Evolutionary conservation across 2,797 vertebrate species (phyloP), one percentile per base, ranked within the genome.

Genomic region (Sebastes iracundus): DNA sequence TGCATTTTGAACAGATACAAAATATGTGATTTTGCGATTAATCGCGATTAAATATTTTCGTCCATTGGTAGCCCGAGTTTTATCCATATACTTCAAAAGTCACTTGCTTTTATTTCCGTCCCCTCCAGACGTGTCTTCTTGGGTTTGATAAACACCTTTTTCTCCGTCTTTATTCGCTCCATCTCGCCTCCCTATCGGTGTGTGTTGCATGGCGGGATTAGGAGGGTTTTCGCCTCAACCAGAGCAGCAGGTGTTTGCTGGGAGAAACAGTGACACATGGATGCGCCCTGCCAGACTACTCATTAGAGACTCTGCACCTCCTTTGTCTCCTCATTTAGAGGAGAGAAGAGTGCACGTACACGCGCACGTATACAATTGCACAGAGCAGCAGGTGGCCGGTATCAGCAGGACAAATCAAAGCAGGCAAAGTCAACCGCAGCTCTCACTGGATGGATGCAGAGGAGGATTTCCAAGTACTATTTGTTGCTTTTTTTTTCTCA

Each of bases 161-260:
- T 22, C 14, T 53, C 28, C 18, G 9, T 28, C 18, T 60, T 46
- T 49, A 38, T 30, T 16, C 20, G 4, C 69, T 70, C 49, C 28
- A 20, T 58, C 75, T 72, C 55, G 0, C 53, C 30, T 55, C 16
- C 28, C 22, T 13, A 2, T 68, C 22, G 28, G 33, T 77, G 77
- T 72, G 63, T 84, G 80, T 79, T 83, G 72, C 81, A 12, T n/a
- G 25, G 65, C 75, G 42, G 78, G 9, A 58, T 79, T n/a, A 16
- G 18, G 25, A 35, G 12, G 69, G 56, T 83, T 85, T 61, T 73
- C 59, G 76, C 53, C 73, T 87, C 83, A 68, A 58, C 67, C 32
- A 6, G 68, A 87, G 90, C 85, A 91, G 88, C 90, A 88, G 90
- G 90, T 93, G 90, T 90, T 94, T 83, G 77, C 80, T 52, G 46